A percentile compares a stretch with the other conserved stretches of the same genome.
These are phyloP conservation scores for Pseudopipra pipra DNA, from an alignment of 2,113 vertebrate genomes.

Conservation along the genomic window DNA sequence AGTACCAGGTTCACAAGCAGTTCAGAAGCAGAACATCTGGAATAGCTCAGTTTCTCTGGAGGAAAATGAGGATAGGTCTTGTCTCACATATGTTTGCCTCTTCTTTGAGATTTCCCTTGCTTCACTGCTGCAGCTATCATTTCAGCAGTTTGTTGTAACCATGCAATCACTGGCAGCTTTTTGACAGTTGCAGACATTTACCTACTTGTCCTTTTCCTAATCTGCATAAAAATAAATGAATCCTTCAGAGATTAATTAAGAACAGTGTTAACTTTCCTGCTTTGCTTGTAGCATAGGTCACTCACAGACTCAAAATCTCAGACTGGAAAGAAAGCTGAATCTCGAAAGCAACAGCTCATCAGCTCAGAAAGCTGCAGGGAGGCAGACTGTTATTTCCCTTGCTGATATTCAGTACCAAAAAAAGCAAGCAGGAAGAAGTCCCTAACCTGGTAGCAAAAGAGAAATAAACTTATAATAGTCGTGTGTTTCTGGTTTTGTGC, in stretches of 20 bases:
- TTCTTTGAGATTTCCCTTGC: neutral
- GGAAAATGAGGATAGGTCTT: neutral
- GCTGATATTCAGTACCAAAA: neutral
- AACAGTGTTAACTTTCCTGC: neutral
- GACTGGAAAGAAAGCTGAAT: neutral
- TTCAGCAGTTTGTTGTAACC: neutral
- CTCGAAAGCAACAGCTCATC: slow-evolving; percentile 5
- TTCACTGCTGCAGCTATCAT: neutral
- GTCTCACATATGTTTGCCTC: neutral
- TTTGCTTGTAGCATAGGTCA: neutral
- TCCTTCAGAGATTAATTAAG: slow-evolving; percentile 37
- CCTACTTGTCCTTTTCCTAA: neutral
- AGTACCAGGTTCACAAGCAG: slow-evolving; percentile 11
- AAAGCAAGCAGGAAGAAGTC: neutral
- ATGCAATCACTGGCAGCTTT: neutral
- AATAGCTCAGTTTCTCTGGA: slow-evolving; percentile 14
- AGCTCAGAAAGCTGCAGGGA: slow-evolving; percentile 27
- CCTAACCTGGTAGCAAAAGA: neutral
- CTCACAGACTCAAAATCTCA: neutral
- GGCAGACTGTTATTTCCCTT: slow-evolving; percentile 25
- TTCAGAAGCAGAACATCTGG: neutral
- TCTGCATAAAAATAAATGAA: slow-evolving; percentile 1
- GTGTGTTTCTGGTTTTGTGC: neutral
- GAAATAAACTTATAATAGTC: neutral
- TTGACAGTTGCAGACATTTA: neutral